Percentiles rank a stretch among this genome's conserved stretches.
phyloP scores from a whole-genome alignment of 2,797 vertebrate species.

The Epinephelus malabaricus region DNA sequence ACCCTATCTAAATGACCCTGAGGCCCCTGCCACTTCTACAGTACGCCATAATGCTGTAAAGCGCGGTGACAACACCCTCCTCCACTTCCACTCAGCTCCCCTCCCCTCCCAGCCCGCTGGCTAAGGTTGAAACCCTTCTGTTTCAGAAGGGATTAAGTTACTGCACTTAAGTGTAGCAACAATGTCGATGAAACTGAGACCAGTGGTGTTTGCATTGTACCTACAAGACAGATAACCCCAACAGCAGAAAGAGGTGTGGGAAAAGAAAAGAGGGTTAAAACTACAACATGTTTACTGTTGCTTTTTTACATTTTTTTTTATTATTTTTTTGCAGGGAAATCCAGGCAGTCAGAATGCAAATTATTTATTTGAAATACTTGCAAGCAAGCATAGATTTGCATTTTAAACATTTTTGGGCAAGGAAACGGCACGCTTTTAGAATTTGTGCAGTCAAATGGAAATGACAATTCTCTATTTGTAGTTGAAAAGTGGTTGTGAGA shows the following conservation, averaged over 20 bases:
- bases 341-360: slow-evolving; percentile 33
- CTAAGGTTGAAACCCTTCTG: slow-evolving; percentile 84
- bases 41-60: slow-evolving; percentile 77
- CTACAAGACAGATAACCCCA: slow-evolving; percentile 78
- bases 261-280: slow-evolving; percentile 23
- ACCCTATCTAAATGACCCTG: slow-evolving; percentile 84
- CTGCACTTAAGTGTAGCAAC: slow-evolving; percentile 87
- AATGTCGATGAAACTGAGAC: slow-evolving; percentile 85
- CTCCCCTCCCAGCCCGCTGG: slow-evolving; percentile 79
- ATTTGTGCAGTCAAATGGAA: slow-evolving; percentile 31
- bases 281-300: slow-evolving; percentile 1
- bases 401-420: slow-evolving; percentile 23
- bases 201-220: slow-evolving; percentile 86
- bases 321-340: not conserved
- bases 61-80: slow-evolving; percentile 74
- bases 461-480: slow-evolving; percentile 21
- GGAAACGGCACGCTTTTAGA: slow-evolving; percentile 25
- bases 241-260: slow-evolving; percentile 58
- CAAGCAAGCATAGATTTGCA: slow-evolving; percentile 49
- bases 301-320: not conserved
- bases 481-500: slow-evolving; percentile 9
- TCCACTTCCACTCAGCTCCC: slow-evolving; percentile 62
- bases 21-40: slow-evolving; percentile 79
- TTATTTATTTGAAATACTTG: slow-evolving; percentile 40
- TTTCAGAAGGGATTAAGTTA: slow-evolving; percentile 83